A percentile compares a stretch with the other conserved stretches of the same genome.
phyloP scores from a whole-genome alignment of 2,113 vertebrate genomes.

The Lathamus discolor region DNA sequence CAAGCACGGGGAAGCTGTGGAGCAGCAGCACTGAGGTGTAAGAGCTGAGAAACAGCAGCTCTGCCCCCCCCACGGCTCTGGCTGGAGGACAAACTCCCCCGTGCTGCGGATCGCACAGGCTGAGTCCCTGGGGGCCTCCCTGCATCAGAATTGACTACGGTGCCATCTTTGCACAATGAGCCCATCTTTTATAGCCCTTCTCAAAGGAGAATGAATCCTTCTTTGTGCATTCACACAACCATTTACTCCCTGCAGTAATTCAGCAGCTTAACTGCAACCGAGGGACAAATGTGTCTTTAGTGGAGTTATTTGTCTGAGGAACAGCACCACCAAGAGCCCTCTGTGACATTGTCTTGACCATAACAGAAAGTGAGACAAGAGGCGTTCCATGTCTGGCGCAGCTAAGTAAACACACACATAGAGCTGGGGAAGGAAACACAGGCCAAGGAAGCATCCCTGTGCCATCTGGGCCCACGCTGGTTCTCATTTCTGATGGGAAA shows the following conservation, averaged over 20 bases:
- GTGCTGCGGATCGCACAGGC: not conserved
- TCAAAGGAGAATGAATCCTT: not conserved
- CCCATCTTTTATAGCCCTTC: not conserved
- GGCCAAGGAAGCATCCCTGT: not conserved
- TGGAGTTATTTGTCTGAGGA: not conserved
- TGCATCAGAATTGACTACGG: rapidly evolving
- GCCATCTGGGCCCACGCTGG: not conserved
- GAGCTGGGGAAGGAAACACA: not conserved
- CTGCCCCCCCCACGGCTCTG: not conserved
- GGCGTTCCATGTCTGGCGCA: not conserved
- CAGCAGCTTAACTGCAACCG: not conserved
- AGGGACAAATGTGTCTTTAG: not conserved
- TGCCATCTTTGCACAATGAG: not conserved
- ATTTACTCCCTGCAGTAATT: not conserved
- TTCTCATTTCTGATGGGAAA: not conserved
- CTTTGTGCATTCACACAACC: not conserved
- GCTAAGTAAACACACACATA: not conserved
- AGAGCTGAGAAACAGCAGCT: not conserved
- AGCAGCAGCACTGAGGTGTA: not conserved
- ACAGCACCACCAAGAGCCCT: not conserved
- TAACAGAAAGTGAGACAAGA: not conserved
- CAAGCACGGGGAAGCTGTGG: not conserved
- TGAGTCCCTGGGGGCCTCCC: not conserved
- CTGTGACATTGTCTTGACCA: not conserved
- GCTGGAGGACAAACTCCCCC: not conserved